These are phyloP conservation scores for Aurelia sp. DNA, from an alignment of 30 jellyfish, hydroid and myxozoan species.

Conservation along the genomic window DNA sequence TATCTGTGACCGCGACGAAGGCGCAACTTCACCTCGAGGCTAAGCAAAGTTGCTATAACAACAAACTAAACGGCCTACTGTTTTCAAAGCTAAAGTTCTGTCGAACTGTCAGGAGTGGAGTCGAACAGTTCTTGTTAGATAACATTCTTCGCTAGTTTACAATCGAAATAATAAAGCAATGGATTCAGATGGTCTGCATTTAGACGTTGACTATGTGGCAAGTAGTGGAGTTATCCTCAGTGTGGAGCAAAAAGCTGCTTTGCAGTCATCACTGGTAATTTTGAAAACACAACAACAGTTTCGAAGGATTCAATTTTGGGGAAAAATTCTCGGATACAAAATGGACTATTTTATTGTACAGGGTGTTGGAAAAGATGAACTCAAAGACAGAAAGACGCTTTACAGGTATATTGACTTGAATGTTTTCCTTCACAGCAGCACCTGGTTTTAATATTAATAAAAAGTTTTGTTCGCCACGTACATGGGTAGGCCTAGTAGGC, in stretches of 20 bases:
- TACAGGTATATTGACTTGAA: conserved; percentile 62
- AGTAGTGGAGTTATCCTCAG: conserved; percentile 93
- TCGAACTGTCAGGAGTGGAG: too few relatives aligned
- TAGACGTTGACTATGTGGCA: conserved; percentile 80
- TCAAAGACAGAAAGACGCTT: conserved; percentile 74
- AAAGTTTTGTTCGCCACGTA: too few relatives aligned
- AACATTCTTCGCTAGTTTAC: too few relatives aligned
- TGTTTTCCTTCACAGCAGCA: too few relatives aligned
- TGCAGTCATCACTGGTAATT: conserved; percentile 80
- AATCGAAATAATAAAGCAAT: not conserved
- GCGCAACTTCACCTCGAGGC: too few relatives aligned
- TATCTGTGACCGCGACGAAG: too few relatives aligned
- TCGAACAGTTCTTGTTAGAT: too few relatives aligned
- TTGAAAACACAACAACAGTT: conserved; percentile 83
- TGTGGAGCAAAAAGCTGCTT: conserved; percentile 94
- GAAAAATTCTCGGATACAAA: conserved; percentile 77
- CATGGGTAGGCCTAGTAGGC: too few relatives aligned
- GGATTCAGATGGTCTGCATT: conserved; percentile 73
- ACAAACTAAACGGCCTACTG: too few relatives aligned
- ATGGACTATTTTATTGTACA: conserved; percentile 87
- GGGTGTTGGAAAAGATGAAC: conserved; percentile 90
- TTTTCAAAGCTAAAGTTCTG: too few relatives aligned
- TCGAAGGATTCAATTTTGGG: conserved; percentile 76
- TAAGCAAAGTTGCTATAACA: too few relatives aligned
- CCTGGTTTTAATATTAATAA: too few relatives aligned